These are phyloP conservation scores for Erpobdella octoculata DNA, from an alignment of 2,888 invertebrate genomes.

Conservation along the genomic window DNA sequence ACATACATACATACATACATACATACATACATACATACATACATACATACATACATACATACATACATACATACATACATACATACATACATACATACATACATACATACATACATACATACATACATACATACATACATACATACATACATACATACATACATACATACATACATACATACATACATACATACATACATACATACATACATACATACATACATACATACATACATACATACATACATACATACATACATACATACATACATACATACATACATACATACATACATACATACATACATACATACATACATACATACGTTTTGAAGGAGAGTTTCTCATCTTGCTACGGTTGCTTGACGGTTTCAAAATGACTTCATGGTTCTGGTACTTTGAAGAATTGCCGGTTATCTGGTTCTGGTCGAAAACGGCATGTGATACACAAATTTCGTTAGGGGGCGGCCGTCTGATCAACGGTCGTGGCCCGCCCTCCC, in stretches of 20 bases:
- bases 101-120: conserved; percentile 1
- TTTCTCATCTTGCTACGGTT: no score
- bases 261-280: no score
- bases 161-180: not conserved
- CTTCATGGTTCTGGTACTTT: no score
- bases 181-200: not conserved
- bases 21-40: conserved; percentile 1
- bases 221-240: not conserved
- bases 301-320: not conserved
- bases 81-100: conserved; percentile 1
- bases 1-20: conserved; percentile 1
- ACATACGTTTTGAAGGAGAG: no score
- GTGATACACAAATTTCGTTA: no score
- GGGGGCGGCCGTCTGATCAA: no score
- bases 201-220: not conserved
- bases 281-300: no score
- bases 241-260: not conserved
- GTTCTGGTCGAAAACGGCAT: no score
- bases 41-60: conserved; percentile 1
- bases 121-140: conserved; percentile 1
- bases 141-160: conserved; percentile 1
- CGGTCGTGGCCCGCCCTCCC: no score
- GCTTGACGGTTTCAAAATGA: no score
- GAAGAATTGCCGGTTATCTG: no score
- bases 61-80: conserved; percentile 1